Percentiles rank a stretch among this genome's conserved stretches.
Evolutionary conservation across 2,113 vertebrate species (phyloP).

Genomic region (Cyanocitta stelleri): DNA sequence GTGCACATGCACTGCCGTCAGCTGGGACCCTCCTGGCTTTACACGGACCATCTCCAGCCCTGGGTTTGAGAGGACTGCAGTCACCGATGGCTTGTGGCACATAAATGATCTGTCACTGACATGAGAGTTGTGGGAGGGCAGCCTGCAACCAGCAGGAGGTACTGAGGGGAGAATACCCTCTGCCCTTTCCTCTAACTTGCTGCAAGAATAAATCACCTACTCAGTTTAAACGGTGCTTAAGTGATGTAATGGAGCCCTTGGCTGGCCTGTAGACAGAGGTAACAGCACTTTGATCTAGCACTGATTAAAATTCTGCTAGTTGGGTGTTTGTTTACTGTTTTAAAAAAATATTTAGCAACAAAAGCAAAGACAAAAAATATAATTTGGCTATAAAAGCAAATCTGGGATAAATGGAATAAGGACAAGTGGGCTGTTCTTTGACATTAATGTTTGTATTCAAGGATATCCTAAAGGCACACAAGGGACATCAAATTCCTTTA

Average conservation of each 20-base stretch:
- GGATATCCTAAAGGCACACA: not conserved
- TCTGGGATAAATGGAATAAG: not conserved
- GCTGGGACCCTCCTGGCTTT: not conserved
- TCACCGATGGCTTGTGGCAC: not conserved
- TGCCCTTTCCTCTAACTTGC: not conserved
- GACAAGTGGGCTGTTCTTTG: not conserved
- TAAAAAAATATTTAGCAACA: not conserved
- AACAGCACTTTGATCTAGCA: not conserved
- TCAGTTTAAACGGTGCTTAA: not conserved
- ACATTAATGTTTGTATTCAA: not conserved
- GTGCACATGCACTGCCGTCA: not conserved
- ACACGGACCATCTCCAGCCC: not conserved
- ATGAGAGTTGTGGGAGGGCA: not conserved
- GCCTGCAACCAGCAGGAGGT: conserved; percentile 1
- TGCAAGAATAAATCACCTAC: conserved; percentile 8
- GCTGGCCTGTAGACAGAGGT: not conserved
- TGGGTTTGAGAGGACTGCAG: not conserved
- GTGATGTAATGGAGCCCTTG: not conserved
- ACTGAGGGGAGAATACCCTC: not conserved
- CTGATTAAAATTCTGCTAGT: not conserved
- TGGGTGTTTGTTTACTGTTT: not conserved
- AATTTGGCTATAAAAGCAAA: not conserved
- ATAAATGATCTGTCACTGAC: not conserved
- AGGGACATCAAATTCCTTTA: not conserved
- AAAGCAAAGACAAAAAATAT: not conserved